Conservation (phyloP, 2,888 invertebrate genomes). For the Trilocha varians region DNA sequence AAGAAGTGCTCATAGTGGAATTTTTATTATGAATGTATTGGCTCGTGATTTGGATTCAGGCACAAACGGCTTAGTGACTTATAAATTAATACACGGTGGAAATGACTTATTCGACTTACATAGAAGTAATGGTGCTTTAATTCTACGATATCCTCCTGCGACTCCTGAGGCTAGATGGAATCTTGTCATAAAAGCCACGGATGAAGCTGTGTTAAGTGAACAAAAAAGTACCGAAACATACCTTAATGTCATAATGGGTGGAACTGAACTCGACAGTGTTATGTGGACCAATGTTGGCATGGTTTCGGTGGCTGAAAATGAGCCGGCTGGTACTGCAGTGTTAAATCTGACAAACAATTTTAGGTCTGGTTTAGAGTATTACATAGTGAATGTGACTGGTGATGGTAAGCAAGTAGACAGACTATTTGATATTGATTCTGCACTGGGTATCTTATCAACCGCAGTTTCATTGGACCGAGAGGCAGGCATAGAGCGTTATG, state of each 20-base stretch:
- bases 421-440: slow-evolving; percentile 92
- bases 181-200: slow-evolving; percentile 89
- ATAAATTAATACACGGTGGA: slow-evolving; percentile 86
- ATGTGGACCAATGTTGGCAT: slow-evolving; percentile 77
- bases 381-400: slow-evolving; percentile 89
- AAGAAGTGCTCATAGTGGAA: slow-evolving; percentile 68
- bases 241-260: slow-evolving; percentile 84
- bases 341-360: slow-evolving; percentile 84
- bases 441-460: slow-evolving; percentile 89
- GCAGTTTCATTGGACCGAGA: slow-evolving; percentile 88
- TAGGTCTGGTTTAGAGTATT: slow-evolving; percentile 85
- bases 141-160: slow-evolving; percentile 73
- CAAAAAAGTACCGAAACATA: slow-evolving; percentile 90
- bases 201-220: slow-evolving; percentile 92
- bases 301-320: slow-evolving; percentile 91
- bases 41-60: slow-evolving; percentile 93
- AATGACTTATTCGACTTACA: slow-evolving; percentile 86
- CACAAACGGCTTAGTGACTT: slow-evolving; percentile 92
- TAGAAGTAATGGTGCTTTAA: slow-evolving; percentile 84
- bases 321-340: slow-evolving; percentile 88
- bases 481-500: slow-evolving; percentile 85
- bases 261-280: slow-evolving; percentile 72
- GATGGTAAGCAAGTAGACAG: slow-evolving; percentile 86
- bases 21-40: slow-evolving; percentile 82
- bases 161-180: slow-evolving; percentile 84